phyloP scores from a whole-genome alignment of 2,113 vertebrate genomes.

The Hyaena hyaena region DNA sequence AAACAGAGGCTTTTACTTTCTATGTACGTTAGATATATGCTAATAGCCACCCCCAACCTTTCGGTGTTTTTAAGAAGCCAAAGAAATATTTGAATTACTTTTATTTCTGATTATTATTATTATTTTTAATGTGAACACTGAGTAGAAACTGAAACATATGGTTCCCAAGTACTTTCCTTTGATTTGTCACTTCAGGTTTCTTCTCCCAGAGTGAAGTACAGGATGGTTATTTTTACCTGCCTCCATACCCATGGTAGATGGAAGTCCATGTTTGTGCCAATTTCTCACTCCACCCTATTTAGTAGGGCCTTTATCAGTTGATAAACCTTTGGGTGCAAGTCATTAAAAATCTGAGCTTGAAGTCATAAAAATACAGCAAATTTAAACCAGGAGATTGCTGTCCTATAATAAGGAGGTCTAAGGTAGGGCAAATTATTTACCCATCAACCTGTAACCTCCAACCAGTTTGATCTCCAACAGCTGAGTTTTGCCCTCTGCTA shows the following conservation, averaged over 20 bases:
- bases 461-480: neutral
- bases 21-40: neutral
- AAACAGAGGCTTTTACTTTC: neutral
- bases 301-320: neutral
- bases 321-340: neutral
- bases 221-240: neutral
- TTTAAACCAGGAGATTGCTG: neutral
- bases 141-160: neutral
- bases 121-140: neutral
- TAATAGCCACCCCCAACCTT: neutral
- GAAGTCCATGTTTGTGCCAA: neutral
- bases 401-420: neutral
- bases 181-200: neutral
- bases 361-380: neutral
- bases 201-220: neutral
- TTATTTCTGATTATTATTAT: neutral
- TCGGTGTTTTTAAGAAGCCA: neutral
- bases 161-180: neutral
- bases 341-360: neutral
- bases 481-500: neutral
- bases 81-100: neutral
- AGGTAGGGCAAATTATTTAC: neutral
- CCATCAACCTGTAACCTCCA: neutral
- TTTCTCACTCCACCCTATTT: neutral
- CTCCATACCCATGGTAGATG: accelerated